A percentile compares a stretch with the other conserved stretches of the same genome.
Conservation (phyloP, 2,888 invertebrate genomes). For the Nipponacmea schrenckii region DNA sequence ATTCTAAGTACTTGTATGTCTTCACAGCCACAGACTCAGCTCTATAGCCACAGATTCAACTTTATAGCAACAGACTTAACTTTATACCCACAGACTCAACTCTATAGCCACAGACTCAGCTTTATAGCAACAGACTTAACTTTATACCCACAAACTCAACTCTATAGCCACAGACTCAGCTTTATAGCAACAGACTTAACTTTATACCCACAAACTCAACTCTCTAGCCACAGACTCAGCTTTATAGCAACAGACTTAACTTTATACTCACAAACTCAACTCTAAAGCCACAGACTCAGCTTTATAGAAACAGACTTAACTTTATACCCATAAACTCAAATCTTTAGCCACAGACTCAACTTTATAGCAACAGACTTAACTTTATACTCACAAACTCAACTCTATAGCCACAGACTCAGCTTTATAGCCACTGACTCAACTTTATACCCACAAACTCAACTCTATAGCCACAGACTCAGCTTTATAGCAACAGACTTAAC, state of each 20-base stretch:
- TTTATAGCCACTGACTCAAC: background rate
- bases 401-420: slow-evolving; percentile 2
- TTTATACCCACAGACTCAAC: too few species aligned
- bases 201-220: background rate
- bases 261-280: slow-evolving; percentile 20
- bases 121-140: too few species aligned
- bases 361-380: slow-evolving; percentile 7
- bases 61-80: too few species aligned
- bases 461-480: slow-evolving; percentile 2
- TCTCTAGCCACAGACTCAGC: background rate
- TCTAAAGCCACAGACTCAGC: slow-evolving; percentile 2
- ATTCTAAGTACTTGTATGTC: too few species aligned
- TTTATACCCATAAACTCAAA: background rate
- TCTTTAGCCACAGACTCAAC: background rate
- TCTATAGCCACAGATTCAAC: too few species aligned
- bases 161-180: too few species aligned
- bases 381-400: slow-evolving; percentile 20
- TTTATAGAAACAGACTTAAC: background rate
- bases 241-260: slow-evolving; percentile 1
- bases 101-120: too few species aligned
- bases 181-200: too few species aligned
- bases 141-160: too few species aligned
- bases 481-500: slow-evolving; percentile 19
- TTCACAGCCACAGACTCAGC: background rate
- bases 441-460: background rate